Conservation (phyloP, 1,140 invertebrate species). For the Tetraneura akinire region DNA sequence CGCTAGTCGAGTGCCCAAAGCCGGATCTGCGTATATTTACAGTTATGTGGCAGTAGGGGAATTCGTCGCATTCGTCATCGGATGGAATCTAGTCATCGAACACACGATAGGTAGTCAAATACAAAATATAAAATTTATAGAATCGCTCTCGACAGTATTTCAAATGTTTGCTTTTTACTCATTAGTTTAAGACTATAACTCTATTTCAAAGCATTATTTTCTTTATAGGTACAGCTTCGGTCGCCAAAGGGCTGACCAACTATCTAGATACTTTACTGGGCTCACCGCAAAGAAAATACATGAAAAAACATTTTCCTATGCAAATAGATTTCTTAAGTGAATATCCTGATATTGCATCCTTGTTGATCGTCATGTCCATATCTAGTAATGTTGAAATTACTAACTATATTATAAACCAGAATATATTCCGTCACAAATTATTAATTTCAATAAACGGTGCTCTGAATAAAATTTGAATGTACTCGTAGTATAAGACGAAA, state of each 20-base stretch:
- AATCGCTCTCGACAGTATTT: no score
- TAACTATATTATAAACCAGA: no score
- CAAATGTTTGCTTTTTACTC: no score
- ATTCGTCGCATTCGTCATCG: slow-evolving; percentile 75
- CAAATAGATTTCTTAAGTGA: slow-evolving; percentile 63
- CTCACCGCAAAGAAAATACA: slow-evolving; percentile 65
- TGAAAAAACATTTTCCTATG: slow-evolving; percentile 65
- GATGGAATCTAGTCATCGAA: slow-evolving; percentile 89
- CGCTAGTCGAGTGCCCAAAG: slow-evolving; percentile 79
- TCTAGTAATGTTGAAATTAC: no score
- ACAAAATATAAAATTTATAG: no score
- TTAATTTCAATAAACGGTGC: no score
- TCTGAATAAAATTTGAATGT: no score
- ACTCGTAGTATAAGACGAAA: no score
- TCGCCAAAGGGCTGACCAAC: slow-evolving; percentile 72
- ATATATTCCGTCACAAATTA: no score
- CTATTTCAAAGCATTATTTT: slow-evolving; percentile 50
- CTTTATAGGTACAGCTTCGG: slow-evolving; percentile 69
- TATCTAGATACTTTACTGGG: slow-evolving; percentile 72
- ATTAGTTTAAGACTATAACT: no score
- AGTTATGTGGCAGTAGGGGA: slow-evolving; percentile 87
- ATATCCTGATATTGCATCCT: slow-evolving; percentile 72
- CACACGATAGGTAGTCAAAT: slow-evolving; percentile 76
- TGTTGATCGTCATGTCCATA: slow-evolving; percentile 64
- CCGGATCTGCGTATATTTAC: slow-evolving; percentile 86